Evolutionary conservation across 2,888 invertebrate species (phyloP), one percentile per base, ranked within the genome.

Genomic region (Atrina japonica): DNA sequence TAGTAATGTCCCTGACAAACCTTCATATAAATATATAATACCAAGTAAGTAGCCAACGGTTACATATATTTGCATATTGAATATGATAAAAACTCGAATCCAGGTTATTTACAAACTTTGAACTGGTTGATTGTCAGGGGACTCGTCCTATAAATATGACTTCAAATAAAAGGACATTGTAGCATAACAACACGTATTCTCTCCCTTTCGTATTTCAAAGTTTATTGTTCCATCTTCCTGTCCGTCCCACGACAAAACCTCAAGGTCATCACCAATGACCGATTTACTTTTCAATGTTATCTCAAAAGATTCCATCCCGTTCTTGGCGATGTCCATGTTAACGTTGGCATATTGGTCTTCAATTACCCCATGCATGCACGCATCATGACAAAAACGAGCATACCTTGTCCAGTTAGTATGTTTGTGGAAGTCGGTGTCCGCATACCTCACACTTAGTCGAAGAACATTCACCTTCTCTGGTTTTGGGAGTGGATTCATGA

Each of bases 401-500:
- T 73, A 73, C 23, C 47, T 50, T 41, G 56, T n/a, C 73, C 73
- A 73, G 40, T 69, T 73, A 3, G 61, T 56, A 29, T 73, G 73
- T 6, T 45, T 27, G 49, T 73, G 69, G 1, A 56, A n/a, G 43
- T 73, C 73, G 5, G 49, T 66, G 18, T 73, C 69, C 7, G 61
- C 45, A 25, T 55, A 52, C n/a, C 41, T 55, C 14, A 73, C 68
- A 7, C 30, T 50, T 27, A 64, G n/a, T 16, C 30, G 41, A 53
- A 45, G 61, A 1, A 30, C 56, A 9, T 25, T 23, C 18, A 53
- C 1, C 5, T n/a, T 11, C 3, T 40, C 21, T 23, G 53, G 45
- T 16, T 59, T 53, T 25, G 40, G 47, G 41, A 60, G n/a, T 18
- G 50, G 25, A 1, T 49, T 30, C 52, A 67, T 53, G 3, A 35